A percentile compares a stretch with the other conserved stretches of the same genome.
Conservation (phyloP, 2,797 vertebrate genomes). For the Mionectes olivaceus region DNA sequence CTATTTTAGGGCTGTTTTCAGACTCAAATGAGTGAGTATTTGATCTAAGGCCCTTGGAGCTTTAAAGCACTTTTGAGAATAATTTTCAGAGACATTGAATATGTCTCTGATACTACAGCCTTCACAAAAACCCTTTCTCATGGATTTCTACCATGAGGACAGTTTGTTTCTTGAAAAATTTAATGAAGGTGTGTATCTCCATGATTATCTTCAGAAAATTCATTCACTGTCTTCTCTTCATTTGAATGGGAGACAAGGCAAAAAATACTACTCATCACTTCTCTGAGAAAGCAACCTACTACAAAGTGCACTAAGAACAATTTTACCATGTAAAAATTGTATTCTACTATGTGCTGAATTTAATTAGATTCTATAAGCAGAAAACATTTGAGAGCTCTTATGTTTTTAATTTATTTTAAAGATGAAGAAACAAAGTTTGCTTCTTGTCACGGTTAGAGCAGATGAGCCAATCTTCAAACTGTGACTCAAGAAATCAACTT, state of each 20-base stretch:
- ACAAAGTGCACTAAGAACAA: background rate
- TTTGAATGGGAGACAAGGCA: background rate
- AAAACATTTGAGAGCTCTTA: background rate
- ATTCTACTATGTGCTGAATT: background rate
- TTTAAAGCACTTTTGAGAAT: background rate
- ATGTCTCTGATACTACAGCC: background rate
- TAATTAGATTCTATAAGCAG: background rate
- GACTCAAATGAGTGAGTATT: background rate
- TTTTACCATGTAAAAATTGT: background rate
- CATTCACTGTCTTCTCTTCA: background rate
- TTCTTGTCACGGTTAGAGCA: background rate
- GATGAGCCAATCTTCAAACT: background rate
- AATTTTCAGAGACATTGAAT: background rate
- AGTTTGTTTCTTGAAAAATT: background rate
- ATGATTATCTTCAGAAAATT: background rate
- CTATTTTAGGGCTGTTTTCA: constrained; percentile 40
- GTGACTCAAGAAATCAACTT: background rate
- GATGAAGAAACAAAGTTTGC: background rate
- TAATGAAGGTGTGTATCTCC: background rate
- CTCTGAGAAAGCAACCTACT: background rate
- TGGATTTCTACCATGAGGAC: background rate
- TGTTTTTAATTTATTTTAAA: background rate
- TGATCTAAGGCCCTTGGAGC: background rate
- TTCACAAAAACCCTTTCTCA: background rate
- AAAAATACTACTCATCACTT: background rate